Percentiles rank a stretch among this genome's conserved stretches.
phyloP scores from a whole-genome alignment of 2,113 vertebrate genomes.

The Mesoclemmys tuberculata region DNA sequence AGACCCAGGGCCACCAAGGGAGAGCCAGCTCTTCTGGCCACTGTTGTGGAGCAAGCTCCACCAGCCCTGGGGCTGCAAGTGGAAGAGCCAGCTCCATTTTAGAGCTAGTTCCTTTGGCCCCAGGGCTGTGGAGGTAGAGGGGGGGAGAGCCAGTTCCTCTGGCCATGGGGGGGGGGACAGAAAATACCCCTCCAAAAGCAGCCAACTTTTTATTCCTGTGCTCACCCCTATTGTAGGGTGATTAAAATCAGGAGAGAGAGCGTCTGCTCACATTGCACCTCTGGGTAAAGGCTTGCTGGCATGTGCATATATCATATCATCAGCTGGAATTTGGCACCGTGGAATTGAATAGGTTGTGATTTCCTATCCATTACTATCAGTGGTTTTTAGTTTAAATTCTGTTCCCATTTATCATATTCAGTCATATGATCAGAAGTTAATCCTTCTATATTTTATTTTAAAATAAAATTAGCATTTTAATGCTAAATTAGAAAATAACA shows the following conservation, averaged over 20 bases:
- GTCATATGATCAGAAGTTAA: not conserved
- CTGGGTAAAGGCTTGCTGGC: not conserved
- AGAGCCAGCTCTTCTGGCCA: too few species aligned
- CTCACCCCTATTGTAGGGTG: not conserved
- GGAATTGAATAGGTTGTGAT: not conserved
- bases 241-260: not conserved
- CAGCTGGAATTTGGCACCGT: not conserved
- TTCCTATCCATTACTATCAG: not conserved
- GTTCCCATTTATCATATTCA: not conserved
- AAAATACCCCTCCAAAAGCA: too few species aligned
- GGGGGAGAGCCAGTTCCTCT: too few species aligned
- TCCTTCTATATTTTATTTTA: not conserved
- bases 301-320: not conserved
- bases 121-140: too few species aligned
- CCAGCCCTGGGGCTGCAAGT: too few species aligned
- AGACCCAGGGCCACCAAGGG: too few species aligned
- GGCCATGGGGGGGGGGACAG: too few species aligned
- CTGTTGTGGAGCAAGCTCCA: too few species aligned
- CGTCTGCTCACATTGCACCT: not conserved
- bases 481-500: not conserved
- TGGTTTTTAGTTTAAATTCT: not conserved
- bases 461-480: not conserved
- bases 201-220: too few species aligned
- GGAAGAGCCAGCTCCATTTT: too few species aligned
- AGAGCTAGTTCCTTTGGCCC: too few species aligned